These are phyloP conservation scores for Bradynema listronoti DNA, from an alignment of 1,140 invertebrate genomes.

Conservation along the genomic window DNA sequence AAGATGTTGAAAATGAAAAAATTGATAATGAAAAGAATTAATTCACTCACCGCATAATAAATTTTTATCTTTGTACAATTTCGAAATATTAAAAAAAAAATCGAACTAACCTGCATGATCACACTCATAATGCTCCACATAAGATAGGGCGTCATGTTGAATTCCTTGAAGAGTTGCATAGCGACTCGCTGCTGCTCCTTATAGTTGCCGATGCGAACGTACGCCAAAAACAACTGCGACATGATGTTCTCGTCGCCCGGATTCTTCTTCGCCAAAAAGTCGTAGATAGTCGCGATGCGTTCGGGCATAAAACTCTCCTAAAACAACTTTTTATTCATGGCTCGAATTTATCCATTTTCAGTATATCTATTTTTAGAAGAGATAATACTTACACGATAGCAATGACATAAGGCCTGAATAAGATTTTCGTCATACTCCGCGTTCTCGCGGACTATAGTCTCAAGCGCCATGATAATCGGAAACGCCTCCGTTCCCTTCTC, in stretches of 20 bases:
- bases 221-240: constrained; percentile 87
- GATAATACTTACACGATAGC: constrained; percentile 71
- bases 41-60: too few species aligned
- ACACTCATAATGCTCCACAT: constrained; percentile 95
- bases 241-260: constrained; percentile 82
- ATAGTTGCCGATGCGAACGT: constrained; percentile 80
- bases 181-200: constrained; percentile 83
- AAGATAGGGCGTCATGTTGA: constrained; percentile 89
- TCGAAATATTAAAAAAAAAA: not conserved
- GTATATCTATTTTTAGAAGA: constrained; percentile 72
- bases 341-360: constrained; percentile 3
- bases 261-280: constrained; percentile 75
- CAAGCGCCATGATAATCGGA: constrained; percentile 70
- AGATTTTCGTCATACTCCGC: constrained; percentile 81
- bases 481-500: constrained; percentile 70
- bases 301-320: constrained; percentile 61
- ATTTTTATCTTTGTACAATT: too few species aligned
- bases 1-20: constrained; percentile 1
- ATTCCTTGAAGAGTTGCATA: constrained; percentile 77
- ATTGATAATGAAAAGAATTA: not conserved
- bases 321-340: constrained; percentile 1
- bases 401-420: constrained; percentile 89
- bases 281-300: constrained; percentile 75
- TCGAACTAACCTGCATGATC: constrained; percentile 71
- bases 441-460: constrained; percentile 58